These are phyloP conservation scores for Peucedramus taeniatus DNA, from an alignment of 2,113 vertebrate species.

Conservation along the genomic window DNA sequence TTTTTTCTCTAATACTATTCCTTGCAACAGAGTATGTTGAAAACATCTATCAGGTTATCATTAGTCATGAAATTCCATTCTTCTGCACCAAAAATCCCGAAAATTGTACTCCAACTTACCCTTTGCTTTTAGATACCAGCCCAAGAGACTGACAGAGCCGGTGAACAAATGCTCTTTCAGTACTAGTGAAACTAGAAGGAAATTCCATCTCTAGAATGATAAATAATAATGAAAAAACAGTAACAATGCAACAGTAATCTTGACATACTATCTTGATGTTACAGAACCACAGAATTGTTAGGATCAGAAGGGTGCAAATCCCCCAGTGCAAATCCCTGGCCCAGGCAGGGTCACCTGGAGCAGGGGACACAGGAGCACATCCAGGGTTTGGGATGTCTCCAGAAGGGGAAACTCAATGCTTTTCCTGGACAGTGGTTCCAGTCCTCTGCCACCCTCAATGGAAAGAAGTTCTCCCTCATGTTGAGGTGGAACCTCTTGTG, in stretches of 20 bases:
- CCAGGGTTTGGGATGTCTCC: neutral
- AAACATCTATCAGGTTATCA: neutral
- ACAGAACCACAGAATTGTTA: neutral
- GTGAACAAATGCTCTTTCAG: constrained; percentile 89
- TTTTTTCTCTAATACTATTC: neutral
- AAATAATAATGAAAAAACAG: neutral
- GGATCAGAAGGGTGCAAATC: neutral
- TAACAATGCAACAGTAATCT: neutral
- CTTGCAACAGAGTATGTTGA: neutral
- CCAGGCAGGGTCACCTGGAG: neutral
- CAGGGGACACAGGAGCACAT: neutral
- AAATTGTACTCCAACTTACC: constrained; percentile 70
- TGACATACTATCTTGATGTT: rapidly evolving
- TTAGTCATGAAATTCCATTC: neutral
- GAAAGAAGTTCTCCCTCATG: too few species aligned
- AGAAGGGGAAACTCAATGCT: neutral
- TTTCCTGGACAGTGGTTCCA: too few species aligned
- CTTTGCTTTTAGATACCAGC: constrained; percentile 89
- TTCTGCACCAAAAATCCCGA: neutral
- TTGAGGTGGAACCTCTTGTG: neutral
- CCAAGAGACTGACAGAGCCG: constrained; percentile 84
- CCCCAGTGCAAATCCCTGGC: neutral
- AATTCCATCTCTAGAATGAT: constrained; percentile 85
- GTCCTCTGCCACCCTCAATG: neutral
- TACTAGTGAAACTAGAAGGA: constrained; percentile 85